Evolutionary conservation across 2,888 invertebrate species (phyloP).

Genomic region (Dasypogon diadema): DNA sequence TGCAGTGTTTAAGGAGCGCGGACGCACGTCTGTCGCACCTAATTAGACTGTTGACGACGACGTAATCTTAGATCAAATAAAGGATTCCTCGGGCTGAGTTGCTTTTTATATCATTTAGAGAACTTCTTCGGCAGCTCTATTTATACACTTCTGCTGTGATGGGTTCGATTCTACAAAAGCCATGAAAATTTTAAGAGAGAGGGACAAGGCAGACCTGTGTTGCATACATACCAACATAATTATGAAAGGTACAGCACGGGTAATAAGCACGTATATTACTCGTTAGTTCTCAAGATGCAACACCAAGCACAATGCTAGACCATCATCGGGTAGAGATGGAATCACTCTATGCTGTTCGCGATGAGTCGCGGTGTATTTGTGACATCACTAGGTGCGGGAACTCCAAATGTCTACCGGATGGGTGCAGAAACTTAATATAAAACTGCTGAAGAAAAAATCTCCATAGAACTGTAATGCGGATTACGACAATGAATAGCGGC

Average conservation of each 20-base stretch:
- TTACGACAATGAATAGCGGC: conserved; percentile 24
- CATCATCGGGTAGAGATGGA: neutral
- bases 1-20: neutral
- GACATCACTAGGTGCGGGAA: conserved; percentile 28
- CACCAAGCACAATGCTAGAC: conserved; percentile 7
- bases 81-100: conserved; percentile 8
- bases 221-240: conserved; percentile 40
- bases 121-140: conserved; percentile 45
- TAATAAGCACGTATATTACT: conserved; percentile 43
- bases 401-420: conserved; percentile 44
- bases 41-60: neutral
- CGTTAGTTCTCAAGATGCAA: conserved; percentile 34
- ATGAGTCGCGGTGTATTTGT: conserved; percentile 35
- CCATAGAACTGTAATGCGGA: neutral
- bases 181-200: conserved; percentile 28
- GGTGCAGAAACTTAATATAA: conserved; percentile 23
- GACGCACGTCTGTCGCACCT: neutral
- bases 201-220: conserved; percentile 46
- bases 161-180: conserved; percentile 26
- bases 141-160: conserved; percentile 42
- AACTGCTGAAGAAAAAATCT: conserved; percentile 4
- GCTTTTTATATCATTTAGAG: conserved; percentile 43
- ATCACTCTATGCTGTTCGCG: conserved; percentile 4
- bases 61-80: conserved; percentile 20
- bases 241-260: conserved; percentile 38